phyloP scores from a whole-genome alignment of 2,888 invertebrate genomes.

The Yponomeuta plumbellus region DNA sequence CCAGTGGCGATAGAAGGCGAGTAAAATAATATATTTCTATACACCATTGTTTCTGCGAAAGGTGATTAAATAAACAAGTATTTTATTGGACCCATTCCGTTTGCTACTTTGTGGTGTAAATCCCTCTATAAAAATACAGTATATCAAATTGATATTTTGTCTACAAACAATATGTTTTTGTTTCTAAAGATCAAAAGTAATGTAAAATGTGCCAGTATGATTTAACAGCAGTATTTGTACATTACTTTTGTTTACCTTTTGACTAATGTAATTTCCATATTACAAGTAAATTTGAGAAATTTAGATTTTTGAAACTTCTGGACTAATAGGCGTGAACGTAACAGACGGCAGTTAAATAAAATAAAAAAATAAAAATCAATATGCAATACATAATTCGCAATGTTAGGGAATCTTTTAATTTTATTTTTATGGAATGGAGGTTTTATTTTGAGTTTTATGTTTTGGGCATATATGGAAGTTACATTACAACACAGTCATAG shows the following conservation, averaged over 20 bases:
- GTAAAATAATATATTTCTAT: background rate
- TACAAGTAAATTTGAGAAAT: slow-evolving; percentile 18
- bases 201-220: too few species aligned
- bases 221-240: background rate
- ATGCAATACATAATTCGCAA: background rate
- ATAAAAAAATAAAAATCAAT: too few species aligned
- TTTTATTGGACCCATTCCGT: background rate
- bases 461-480: slow-evolving; percentile 51
- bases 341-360: background rate
- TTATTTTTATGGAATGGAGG: slow-evolving; percentile 31
- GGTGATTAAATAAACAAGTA: background rate
- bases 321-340: background rate
- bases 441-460: slow-evolving; percentile 29
- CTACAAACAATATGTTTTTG: background rate
- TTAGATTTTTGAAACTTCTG: background rate
- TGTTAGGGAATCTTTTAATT: slow-evolving; percentile 16
- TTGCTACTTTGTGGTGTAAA: background rate
- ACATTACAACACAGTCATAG: slow-evolving; percentile 33
- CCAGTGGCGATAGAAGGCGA: too few species aligned
- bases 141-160: background rate
- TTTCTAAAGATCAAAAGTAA: background rate
- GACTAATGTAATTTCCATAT: slow-evolving; percentile 57
- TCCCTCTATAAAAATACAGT: background rate
- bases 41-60: background rate
- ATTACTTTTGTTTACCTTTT: slow-evolving; percentile 14